phyloP scores from a whole-genome alignment of 2,888 invertebrate species.

The Myopa tessellatipennis region DNA sequence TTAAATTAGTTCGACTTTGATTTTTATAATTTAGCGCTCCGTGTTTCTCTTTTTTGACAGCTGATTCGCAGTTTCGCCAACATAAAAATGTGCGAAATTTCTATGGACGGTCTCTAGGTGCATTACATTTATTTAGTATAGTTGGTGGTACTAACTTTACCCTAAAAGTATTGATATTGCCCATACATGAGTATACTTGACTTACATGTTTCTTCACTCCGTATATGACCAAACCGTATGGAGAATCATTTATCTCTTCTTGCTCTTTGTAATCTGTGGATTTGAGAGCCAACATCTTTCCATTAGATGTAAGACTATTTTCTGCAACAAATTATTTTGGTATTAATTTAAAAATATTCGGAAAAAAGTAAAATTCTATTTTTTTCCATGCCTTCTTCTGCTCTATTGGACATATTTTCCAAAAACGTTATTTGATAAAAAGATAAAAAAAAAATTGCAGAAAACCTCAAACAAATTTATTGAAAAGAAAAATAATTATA shows the following conservation, averaged over 20 bases:
- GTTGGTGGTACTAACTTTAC: too few relatives aligned
- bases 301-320: background rate
- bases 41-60: too few relatives aligned
- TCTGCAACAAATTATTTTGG: background rate
- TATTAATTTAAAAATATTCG: slow-evolving; percentile 25
- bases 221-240: slow-evolving; percentile 23
- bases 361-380: background rate
- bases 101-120: too few relatives aligned
- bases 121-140: too few relatives aligned
- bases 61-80: too few relatives aligned
- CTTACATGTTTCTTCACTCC: slow-evolving; percentile 33
- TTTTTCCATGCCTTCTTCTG: background rate
- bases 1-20: too few relatives aligned
- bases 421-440: background rate
- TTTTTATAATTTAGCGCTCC: too few relatives aligned
- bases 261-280: background rate
- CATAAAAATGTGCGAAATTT: too few relatives aligned
- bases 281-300: background rate
- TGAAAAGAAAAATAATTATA: slow-evolving; percentile 10
- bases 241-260: background rate
- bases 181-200: background rate
- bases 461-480: background rate
- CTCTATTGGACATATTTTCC: background rate
- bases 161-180: too few relatives aligned
- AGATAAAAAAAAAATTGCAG: background rate